A percentile compares a stretch with the other conserved stretches of the same genome.
Conservation (phyloP, 2,797 vertebrate species). For the Microctenopoma steveboyesi region DNA sequence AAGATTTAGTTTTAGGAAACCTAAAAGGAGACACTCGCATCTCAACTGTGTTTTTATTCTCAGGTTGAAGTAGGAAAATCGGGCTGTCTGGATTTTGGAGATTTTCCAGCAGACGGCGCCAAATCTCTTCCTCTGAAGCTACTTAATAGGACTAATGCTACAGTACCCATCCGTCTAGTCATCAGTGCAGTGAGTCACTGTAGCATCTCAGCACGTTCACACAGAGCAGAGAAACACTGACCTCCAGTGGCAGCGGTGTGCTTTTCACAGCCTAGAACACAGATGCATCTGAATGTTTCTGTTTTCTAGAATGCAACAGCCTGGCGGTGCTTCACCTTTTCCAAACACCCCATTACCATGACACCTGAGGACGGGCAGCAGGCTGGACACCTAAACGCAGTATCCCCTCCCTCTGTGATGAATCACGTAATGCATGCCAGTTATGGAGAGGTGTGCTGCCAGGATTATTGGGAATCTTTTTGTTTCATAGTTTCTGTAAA, state of each 20-base stretch:
- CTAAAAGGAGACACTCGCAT: background rate
- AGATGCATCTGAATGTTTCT: background rate
- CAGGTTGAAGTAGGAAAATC: constrained; percentile 88
- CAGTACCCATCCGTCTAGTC: constrained; percentile 91
- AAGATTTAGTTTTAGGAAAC: background rate
- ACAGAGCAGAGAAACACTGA: background rate
- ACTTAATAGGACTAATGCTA: constrained; percentile 89
- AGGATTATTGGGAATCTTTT: background rate
- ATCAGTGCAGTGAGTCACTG: constrained; percentile 92
- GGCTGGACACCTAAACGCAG: constrained; percentile 73
- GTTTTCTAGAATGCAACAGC: constrained; percentile 87
- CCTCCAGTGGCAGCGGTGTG: constrained; percentile 19
- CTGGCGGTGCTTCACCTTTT: constrained; percentile 94
- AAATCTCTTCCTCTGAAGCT: constrained; percentile 92
- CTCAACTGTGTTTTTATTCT: constrained; percentile 27
- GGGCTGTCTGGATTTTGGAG: constrained; percentile 91
- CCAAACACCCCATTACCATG: constrained; percentile 84
- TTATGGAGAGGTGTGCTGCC: constrained; percentile 86
- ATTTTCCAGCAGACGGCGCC: constrained; percentile 86
- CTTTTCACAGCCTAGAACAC: background rate
- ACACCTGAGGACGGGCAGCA: constrained; percentile 71
- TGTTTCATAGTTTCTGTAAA: background rate
- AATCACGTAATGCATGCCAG: constrained; percentile 93
- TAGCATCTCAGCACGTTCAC: background rate
- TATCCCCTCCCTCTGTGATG: constrained; percentile 87